Base-by-base conservation (phyloP, 2,888 invertebrate genomes). In the Amblyjoppa proteus region DNA sequence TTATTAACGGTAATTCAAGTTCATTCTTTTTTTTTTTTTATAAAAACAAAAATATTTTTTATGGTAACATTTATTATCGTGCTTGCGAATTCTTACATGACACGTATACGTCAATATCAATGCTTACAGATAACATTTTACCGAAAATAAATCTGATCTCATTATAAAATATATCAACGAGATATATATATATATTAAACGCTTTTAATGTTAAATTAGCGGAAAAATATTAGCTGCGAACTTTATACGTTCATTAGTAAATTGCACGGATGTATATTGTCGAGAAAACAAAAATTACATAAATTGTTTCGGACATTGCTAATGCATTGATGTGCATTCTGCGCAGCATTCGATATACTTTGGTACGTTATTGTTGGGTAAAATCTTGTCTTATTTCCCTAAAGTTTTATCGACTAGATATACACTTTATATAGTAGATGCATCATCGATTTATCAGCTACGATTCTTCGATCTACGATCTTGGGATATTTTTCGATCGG, bases 401-500 rank as follows among this genome's bases (percentile, higher is more conserved):
- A 66, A 58, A 34, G 45, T 69, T 75, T 70, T 61, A 70, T n/a
- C 77, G 82, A 81, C 87, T 83, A 85, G 80, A 87, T 83, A 71
- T 76, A 79, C 70, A 74, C 77, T 79, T 77, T 84, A 53, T 58
- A 70, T 49, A 49, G 53, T 53, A 68, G 58, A 20, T 28, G 25
- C 74, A 51, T 73, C 41, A 83, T 79, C 51, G n/a, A 79, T 34
- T 66, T 51, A 74, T 74, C 41, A 11, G 69, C 25, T 1, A 58
- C 28, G 28, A 11, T 58, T 58, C 58, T 11, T 58, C 28, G 58
- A 58, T 58, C 58, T 58, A 28, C 1, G 28, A 58, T 58, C 58
- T 11, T 13, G 7, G 4, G 28, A 9, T 25, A 13, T 28, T 58
- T 28, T 28, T 25, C 58, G 25, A 7, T 20, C 25, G 25, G 25